phyloP scores from a whole-genome alignment of 2,888 invertebrate genomes.

The Aphidius colemani region DNA sequence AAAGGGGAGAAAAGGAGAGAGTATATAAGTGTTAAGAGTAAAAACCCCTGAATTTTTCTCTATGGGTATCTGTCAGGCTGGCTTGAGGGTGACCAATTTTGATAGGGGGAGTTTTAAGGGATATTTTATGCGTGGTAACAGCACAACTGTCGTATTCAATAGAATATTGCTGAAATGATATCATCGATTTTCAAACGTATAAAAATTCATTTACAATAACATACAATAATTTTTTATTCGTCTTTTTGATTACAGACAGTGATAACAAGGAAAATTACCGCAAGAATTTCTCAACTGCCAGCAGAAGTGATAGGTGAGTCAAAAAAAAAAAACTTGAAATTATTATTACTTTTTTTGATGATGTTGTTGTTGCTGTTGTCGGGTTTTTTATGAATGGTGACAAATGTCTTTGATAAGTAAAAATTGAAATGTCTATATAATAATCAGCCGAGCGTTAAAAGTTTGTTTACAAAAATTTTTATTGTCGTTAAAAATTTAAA shows the following conservation, averaged over 20 bases:
- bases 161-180: background rate
- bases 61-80: background rate
- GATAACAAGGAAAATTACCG: too few species aligned
- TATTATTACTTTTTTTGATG: too few species aligned
- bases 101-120: background rate
- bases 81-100: background rate
- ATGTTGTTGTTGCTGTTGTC: too few species aligned
- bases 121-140: background rate
- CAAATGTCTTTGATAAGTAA: too few species aligned
- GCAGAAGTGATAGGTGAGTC: too few species aligned
- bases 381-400: too few species aligned
- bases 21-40: conserved; percentile 12
- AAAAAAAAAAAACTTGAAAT: too few species aligned
- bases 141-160: conserved; percentile 9
- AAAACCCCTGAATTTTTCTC: background rate
- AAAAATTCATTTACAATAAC: too few species aligned
- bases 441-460: background rate
- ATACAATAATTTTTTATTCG: background rate
- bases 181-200: background rate
- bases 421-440: background rate
- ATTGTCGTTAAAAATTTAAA: background rate
- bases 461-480: background rate
- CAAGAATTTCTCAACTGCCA: too few species aligned
- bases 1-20: too few species aligned
- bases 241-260: background rate